Evolutionary conservation across 2,888 invertebrate genomes (phyloP).

Genomic region (Chrysina gloriosa): DNA sequence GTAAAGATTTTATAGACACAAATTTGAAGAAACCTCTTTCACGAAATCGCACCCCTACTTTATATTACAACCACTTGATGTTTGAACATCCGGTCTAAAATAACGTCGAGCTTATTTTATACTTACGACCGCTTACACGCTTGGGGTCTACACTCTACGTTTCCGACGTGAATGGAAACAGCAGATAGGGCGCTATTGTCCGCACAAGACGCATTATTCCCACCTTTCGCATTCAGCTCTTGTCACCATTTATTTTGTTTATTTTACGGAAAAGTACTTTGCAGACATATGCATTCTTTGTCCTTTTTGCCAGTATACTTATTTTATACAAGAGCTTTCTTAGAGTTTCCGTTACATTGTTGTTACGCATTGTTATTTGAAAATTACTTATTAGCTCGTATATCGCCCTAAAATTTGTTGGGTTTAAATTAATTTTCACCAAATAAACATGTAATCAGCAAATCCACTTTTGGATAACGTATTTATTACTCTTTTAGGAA

Average conservation of each 20-base stretch:
- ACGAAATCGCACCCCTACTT: neutral
- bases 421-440: neutral
- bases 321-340: neutral
- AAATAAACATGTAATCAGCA: no score
- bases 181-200: slow-evolving; percentile 19
- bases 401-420: neutral
- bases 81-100: slow-evolving; percentile 25
- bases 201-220: slow-evolving; percentile 19
- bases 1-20: no score
- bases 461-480: no score
- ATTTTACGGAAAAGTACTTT: slow-evolving; percentile 9
- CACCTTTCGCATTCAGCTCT: slow-evolving; percentile 26
- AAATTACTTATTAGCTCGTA: no score
- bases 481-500: no score
- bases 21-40: neutral
- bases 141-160: slow-evolving; percentile 27
- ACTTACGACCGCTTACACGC: slow-evolving; percentile 26
- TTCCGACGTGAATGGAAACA: slow-evolving; percentile 32
- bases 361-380: neutral
- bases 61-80: slow-evolving; percentile 13
- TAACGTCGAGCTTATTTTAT: slow-evolving; percentile 25
- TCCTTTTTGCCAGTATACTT: neutral
- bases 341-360: neutral
- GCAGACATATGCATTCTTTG: neutral
- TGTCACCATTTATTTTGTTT: slow-evolving; percentile 27